Evolutionary conservation across 2,113 vertebrate species (phyloP), one percentile per base, ranked within the genome.

Genomic region (Syngnathoides biaculeatus): DNA sequence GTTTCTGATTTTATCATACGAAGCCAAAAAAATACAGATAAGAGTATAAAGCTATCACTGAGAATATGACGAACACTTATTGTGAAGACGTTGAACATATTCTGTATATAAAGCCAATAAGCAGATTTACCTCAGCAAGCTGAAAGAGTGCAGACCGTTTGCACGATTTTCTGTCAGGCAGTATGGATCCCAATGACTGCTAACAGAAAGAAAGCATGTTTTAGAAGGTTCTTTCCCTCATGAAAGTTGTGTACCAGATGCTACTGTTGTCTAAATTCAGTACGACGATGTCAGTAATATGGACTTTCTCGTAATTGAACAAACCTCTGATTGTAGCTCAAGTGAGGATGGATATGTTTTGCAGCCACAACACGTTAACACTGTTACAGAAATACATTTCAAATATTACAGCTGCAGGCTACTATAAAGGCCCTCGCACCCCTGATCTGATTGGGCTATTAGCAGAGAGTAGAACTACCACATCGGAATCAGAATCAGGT

Each of bases 121-220:
- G 3, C 10, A 35, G 17, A 39, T 30, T 65, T 35, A 65, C 92
- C 92, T 97, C 92, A 84, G 93, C 93, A 64, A 95, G 92, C 82
- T 94, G 94, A 91, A 97, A 95, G 78, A 94, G 93, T 59, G 94
- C 91, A 14, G 93, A 94, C 86, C 93, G 92, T 77, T 93, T 90
- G 86, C 91, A 95, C 26, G 93, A 90, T 86, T 94, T 93, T 20
- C 80, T 92, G 83, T 94, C 92, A 83, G 88, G 89, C 73, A 87
- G 78, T 53, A 73, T 81, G 72, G 91, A 89, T 77, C 80, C 84
- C 59, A 90, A 91, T 64, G 87, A 87, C 87, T 86, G 93, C 78
- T 89, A 92, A 89, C 24, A 81, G 4, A 77, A 43, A 8, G 71
- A 66, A 2, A 55, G 52, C 47, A 69, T 11, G 14, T 8, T 56